Evolutionary conservation across 2,797 vertebrate genomes (phyloP).

Genomic region (Sternarchorhynchus goeldii): DNA sequence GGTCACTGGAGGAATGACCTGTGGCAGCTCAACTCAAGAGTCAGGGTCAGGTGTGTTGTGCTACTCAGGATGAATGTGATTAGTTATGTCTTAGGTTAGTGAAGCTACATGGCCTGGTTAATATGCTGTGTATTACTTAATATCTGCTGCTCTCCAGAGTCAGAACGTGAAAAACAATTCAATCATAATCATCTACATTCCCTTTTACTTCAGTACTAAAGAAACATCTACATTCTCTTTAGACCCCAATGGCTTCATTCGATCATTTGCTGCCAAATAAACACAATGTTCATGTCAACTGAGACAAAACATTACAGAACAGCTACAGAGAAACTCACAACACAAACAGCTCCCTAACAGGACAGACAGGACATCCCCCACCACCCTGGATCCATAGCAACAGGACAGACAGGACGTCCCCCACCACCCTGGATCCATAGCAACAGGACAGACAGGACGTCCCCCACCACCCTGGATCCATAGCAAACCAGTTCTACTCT

Average conservation of each 20-base stretch:
- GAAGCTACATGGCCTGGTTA: background rate
- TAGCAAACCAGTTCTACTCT: no score
- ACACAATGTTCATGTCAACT: background rate
- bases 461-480: no score
- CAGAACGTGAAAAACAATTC: background rate
- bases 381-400: no score
- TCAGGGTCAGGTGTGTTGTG: no score
- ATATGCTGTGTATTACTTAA: background rate
- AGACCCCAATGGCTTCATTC: background rate
- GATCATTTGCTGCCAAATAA: background rate
- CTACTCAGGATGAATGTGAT: no score
- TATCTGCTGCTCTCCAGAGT: background rate
- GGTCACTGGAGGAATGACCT: no score
- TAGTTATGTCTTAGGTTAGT: background rate
- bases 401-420: no score
- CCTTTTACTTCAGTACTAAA: constrained; percentile 7
- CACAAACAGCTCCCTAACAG: background rate
- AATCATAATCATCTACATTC: background rate
- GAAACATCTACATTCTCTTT: background rate
- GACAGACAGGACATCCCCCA: background rate
- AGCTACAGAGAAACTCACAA: background rate
- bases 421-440: no score
- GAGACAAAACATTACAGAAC: background rate
- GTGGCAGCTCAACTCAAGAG: no score
- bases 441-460: background rate